Base-by-base conservation (phyloP, 2,797 vertebrate genomes). In the Ceyx erithaca region DNA sequence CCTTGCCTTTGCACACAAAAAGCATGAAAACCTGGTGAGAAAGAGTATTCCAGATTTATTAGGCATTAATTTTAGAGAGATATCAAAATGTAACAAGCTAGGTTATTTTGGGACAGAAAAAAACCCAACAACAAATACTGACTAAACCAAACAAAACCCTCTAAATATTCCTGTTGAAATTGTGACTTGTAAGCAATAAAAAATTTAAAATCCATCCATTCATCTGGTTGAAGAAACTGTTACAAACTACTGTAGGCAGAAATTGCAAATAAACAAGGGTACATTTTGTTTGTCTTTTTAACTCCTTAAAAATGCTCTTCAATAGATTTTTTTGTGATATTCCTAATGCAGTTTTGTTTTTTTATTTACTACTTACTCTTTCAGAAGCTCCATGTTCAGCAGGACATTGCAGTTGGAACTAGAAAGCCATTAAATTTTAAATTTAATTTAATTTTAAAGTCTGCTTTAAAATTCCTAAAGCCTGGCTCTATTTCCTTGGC, bases 141-240 rank as follows among this genome's bases (percentile, higher is more conserved):
- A 20, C 33, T 2, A 62, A 49, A 4, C 13, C 18, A 21, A 41
- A 43, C 28, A 52, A 84, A 62, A 21, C 6, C 35, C 31, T 52
- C 25, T 22, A 85, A 51, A 12, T 45, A 17, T 8, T 87, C 13
- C 25, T 22, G 7, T 62, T 63, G 52, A 87, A 75, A 63, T 40
- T 40, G 37, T 40, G 37, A 35, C 40, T 63, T 84, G 37, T 41
- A 73, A 95, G 82, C 87, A 92, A 80, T 89, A 88, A 92, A 68
- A 58, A 23, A 58, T 93, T 94, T 91, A 92, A 95, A 93, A 93
- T 95, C 93, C 93, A 81, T 95, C 92, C 93, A 89, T 93, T 95
- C 40, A 35, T 30, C 49, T 70, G 46, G 9, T 71, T 77, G 22
- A 77, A 77, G 37, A 78, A 87, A 54, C 45, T 72, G 28, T 30